phyloP scores from a whole-genome alignment of 2,888 invertebrate genomes.

The Phorcus lineatus region DNA sequence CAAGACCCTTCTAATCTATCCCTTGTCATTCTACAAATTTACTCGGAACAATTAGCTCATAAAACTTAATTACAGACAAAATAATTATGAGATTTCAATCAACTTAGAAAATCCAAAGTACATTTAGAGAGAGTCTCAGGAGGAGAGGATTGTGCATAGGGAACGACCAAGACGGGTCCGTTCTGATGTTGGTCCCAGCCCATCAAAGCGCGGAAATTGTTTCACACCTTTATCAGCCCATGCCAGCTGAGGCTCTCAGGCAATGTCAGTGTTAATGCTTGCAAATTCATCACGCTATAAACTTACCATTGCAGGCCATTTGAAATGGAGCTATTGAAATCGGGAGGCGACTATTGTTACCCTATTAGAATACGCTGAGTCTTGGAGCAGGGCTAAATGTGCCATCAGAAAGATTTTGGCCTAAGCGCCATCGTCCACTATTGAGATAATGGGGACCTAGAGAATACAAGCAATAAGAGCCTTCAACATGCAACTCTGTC shows the following conservation, averaged over 20 bases:
- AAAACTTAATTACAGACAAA: conserved; percentile 49
- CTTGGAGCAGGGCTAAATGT: conserved; percentile 8
- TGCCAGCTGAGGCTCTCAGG: conserved; percentile 50
- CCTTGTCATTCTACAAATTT: conserved; percentile 30
- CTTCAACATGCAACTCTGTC: conserved; percentile 6
- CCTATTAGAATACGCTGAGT: conserved; percentile 18
- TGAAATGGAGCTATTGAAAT: conserved; percentile 23
- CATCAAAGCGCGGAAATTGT: conserved; percentile 47
- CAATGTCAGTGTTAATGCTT: conserved; percentile 22
- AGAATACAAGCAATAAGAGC: conserved; percentile 1
- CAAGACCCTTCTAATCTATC: conserved; percentile 29
- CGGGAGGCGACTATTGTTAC: conserved; percentile 15
- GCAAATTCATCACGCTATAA: conserved; percentile 24
- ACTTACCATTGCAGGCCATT: conserved; percentile 21
- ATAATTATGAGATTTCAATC: conserved; percentile 53
- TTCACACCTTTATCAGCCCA: conserved; percentile 50
- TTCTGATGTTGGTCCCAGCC: conserved; percentile 25
- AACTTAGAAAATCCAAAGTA: conserved; percentile 34
- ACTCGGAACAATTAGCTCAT: conserved; percentile 47
- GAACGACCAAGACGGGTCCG: background rate
- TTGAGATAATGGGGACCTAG: conserved; percentile 14
- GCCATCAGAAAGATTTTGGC: conserved; percentile 10
- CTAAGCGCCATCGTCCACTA: background rate
- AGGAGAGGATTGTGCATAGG: background rate
- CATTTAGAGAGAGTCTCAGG: conserved; percentile 18